Conservation (phyloP, 1,140 invertebrate species). For the Caenorhabditis brenneri region DNA sequence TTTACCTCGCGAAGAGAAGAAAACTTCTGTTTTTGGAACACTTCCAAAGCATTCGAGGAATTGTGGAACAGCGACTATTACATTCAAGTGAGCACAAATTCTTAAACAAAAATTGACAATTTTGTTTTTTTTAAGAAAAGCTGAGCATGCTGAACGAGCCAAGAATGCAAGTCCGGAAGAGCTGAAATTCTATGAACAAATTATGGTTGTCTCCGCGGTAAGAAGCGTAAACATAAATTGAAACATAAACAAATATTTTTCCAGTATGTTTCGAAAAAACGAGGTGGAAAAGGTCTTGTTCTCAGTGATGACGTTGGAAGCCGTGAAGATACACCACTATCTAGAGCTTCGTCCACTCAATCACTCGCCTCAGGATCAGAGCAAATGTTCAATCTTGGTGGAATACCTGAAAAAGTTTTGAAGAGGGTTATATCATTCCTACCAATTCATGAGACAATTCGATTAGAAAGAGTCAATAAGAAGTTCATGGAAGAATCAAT, state of each 20-base stretch:
- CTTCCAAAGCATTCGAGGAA: slow-evolving; percentile 63
- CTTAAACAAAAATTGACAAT: neutral
- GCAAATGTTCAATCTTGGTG: neutral
- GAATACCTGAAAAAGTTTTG: slow-evolving; percentile 59
- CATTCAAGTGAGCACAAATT: slow-evolving; percentile 64
- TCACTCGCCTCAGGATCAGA: slow-evolving; percentile 34
- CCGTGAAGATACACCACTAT: slow-evolving; percentile 19
- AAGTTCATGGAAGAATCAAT: slow-evolving; percentile 65
- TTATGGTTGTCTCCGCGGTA: slow-evolving; percentile 60
- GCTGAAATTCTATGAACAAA: slow-evolving; percentile 69
- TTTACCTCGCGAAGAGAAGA: slow-evolving; percentile 63
- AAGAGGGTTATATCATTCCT: slow-evolving; percentile 60
- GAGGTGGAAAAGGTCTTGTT: slow-evolving; percentile 39
- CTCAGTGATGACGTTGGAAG: slow-evolving; percentile 47
- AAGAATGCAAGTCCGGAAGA: slow-evolving; percentile 63
- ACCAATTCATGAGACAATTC: slow-evolving; percentile 63
- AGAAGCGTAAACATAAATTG: too few relatives aligned
- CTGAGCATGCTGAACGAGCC: slow-evolving; percentile 60
- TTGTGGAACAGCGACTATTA: slow-evolving; percentile 59
- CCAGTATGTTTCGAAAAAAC: slow-evolving; percentile 44
- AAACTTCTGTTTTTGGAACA: slow-evolving; percentile 65
- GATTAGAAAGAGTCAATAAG: slow-evolving; percentile 67
- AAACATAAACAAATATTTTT: too few relatives aligned
- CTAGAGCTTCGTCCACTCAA: slow-evolving; percentile 46
- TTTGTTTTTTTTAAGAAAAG: slow-evolving; percentile 51